These are phyloP conservation scores for Probosciger aterrimus DNA, from an alignment of 2,113 vertebrate species.

Conservation along the genomic window DNA sequence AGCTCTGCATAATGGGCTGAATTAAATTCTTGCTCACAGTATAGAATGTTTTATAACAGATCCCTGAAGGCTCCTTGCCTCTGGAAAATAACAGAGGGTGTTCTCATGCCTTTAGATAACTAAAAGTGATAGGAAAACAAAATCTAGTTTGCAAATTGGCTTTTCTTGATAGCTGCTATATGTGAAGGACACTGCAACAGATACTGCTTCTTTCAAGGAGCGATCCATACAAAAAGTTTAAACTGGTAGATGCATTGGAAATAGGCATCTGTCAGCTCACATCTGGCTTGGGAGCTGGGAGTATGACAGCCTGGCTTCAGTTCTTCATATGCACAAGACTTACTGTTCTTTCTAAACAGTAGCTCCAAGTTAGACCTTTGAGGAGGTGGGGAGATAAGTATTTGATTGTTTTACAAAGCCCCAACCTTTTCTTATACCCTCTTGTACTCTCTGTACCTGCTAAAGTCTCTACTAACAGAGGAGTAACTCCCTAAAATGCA, in stretches of 20 bases:
- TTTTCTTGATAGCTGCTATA: not conserved
- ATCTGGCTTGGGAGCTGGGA: not conserved
- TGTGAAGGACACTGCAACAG: not conserved
- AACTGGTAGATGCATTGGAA: not conserved
- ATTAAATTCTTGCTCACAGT: not conserved
- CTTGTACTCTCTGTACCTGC: not conserved
- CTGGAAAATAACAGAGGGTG: not conserved
- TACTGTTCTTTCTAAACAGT: not conserved
- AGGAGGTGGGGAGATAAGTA: not conserved
- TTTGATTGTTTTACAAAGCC: not conserved
- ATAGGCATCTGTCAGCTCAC: not conserved
- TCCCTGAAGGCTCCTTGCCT: not conserved
- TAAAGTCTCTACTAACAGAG: not conserved
- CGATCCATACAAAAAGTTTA: not conserved
- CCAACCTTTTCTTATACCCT: not conserved
- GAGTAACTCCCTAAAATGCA: slow-evolving; percentile 25
- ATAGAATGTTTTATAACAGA: not conserved
- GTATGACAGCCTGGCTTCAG: not conserved
- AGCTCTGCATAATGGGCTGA: not conserved
- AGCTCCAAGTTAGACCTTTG: not conserved
- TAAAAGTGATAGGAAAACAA: not conserved
- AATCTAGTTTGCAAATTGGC: not conserved
- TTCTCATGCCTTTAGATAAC: not conserved
- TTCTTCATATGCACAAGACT: not conserved
- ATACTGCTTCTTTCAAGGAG: not conserved